Conservation (phyloP, 92 coral and sea anemone genomes). For the Hydrozoanthus gracilis region DNA sequence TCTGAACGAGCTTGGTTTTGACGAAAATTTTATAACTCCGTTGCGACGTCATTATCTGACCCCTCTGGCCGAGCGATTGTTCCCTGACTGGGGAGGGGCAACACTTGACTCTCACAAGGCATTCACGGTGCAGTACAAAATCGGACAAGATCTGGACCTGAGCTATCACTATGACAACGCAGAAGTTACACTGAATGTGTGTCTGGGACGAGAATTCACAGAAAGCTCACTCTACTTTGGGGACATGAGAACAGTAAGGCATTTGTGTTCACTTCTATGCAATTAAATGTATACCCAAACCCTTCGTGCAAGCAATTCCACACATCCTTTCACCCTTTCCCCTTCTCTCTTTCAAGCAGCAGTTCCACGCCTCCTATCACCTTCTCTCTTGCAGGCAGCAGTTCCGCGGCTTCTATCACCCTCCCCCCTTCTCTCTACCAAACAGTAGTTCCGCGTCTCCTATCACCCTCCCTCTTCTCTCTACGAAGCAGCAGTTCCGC, state of each 20-base stretch:
- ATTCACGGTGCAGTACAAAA: constrained; percentile 95
- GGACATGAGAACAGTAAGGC: constrained; percentile 86
- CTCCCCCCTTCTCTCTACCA: no score
- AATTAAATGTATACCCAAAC: no score
- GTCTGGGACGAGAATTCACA: constrained; percentile 83
- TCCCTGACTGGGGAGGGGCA: constrained; percentile 89
- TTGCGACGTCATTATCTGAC: constrained; percentile 73
- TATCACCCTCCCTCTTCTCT: no score
- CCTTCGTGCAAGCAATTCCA: no score
- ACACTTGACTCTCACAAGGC: constrained; percentile 92
- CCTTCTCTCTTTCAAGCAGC: not conserved
- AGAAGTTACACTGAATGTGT: constrained; percentile 92
- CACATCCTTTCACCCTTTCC: not conserved
- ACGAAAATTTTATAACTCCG: constrained; percentile 76
- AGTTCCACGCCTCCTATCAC: no score
- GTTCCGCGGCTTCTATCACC: no score
- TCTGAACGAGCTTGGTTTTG: constrained; percentile 93
- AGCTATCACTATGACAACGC: constrained; percentile 98
- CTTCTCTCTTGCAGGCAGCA: no score
- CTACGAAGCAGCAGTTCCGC: no score
- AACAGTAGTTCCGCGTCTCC: no score
- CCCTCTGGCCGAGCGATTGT: constrained; percentile 81
- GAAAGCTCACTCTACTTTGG: constrained; percentile 95
- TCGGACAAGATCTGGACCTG: constrained; percentile 86
- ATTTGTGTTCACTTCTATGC: not conserved